Conservation (phyloP, 2,888 invertebrate genomes). For the Eupelmus urozonus region DNA sequence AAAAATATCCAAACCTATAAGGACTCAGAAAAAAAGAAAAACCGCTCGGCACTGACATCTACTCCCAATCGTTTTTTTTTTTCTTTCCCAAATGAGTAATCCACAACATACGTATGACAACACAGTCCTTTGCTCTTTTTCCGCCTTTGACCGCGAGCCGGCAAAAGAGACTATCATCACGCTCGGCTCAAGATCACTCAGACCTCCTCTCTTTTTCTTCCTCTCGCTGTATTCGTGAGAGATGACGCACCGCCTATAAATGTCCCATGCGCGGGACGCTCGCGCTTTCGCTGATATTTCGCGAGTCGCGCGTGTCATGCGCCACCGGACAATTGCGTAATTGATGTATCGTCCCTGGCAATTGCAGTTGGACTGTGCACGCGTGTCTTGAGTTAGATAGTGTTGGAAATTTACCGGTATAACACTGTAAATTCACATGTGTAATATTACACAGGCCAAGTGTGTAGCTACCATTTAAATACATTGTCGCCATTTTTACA, state of each 20-base stretch:
- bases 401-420: too few species aligned
- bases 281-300: conserved; percentile 25
- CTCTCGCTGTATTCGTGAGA: not conserved
- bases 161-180: not conserved
- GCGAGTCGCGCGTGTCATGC: not conserved
- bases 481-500: too few species aligned
- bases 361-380: not conserved
- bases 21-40: too few species aligned
- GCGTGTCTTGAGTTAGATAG: too few species aligned
- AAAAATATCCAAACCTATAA: too few species aligned
- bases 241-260: conserved; percentile 30
- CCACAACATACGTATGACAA: not conserved
- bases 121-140: conserved; percentile 20
- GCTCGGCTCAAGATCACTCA: conserved; percentile 25
- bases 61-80: too few species aligned
- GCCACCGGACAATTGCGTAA: conserved; percentile 21
- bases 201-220: conserved; percentile 1
- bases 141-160: not conserved
- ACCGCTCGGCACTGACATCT: too few species aligned
- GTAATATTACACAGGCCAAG: too few species aligned
- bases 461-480: too few species aligned
- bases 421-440: too few species aligned
- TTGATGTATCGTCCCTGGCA: conserved; percentile 13
- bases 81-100: conserved; percentile 45
- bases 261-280: not conserved